Evolutionary conservation across 2,888 invertebrate species (phyloP).

Genomic region (Trissoscelio sp.): DNA sequence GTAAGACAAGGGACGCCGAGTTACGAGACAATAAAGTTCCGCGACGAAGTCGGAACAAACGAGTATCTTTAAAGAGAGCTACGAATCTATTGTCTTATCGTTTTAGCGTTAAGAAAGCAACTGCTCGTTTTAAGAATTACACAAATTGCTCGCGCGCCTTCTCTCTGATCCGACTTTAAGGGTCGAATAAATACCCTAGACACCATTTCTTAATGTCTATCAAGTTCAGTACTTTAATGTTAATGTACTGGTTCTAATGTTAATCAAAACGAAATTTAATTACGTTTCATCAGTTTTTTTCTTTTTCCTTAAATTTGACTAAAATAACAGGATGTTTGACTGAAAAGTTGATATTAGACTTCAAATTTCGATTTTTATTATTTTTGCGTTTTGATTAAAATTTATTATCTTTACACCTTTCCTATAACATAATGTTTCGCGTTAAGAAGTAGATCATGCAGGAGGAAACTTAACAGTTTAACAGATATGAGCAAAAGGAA

Average conservation of each 20-base stretch:
- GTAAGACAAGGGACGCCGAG: constrained; percentile 76
- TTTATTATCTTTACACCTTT: too few species aligned
- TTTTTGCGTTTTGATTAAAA: too few species aligned
- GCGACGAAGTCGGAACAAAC: constrained; percentile 48
- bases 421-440: constrained; percentile 3
- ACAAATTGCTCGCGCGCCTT: constrained; percentile 17
- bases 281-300: too few species aligned
- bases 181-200: constrained; percentile 19
- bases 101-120: constrained; percentile 35
- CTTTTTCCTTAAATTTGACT: too few species aligned
- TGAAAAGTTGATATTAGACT: too few species aligned
- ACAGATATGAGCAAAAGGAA: constrained; percentile 55
- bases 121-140: constrained; percentile 27
- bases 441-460: constrained; percentile 34
- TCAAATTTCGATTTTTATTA: too few species aligned
- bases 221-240: constrained; percentile 28
- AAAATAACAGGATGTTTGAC: too few species aligned
- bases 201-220: constrained; percentile 15
- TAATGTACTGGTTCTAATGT: too few species aligned
- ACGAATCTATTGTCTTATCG: constrained; percentile 62
- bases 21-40: constrained; percentile 78
- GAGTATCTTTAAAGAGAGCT: constrained; percentile 43
- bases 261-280: too few species aligned
- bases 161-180: constrained; percentile 6
- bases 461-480: constrained; percentile 40